Base-by-base conservation (phyloP, 2,113 vertebrate genomes). In the Amblyornis subalaris region DNA sequence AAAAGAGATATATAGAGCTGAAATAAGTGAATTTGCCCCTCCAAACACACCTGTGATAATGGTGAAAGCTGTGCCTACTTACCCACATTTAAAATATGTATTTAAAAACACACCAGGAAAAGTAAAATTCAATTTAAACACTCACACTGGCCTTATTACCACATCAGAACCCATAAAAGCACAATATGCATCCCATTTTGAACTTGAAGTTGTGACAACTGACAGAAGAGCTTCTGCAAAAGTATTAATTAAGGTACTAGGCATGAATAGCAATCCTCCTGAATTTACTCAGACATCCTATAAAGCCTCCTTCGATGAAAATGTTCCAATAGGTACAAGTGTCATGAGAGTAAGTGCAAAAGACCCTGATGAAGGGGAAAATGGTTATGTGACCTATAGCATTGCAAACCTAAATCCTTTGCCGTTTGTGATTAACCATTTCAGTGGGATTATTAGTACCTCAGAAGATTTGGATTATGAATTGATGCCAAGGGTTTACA, bases 331-430 rank as follows among this genome's bases (percentile, higher is more conserved):
- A 54, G 99, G 99, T 76, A 99, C 98, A 1, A 98, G 98, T 40
- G 98, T 99, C 62, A 64, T 99, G 81, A 98, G 96, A 6, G 98
- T 99, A 47, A 99, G 96, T 79, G 99, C 99, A 19, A 97, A 96
- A 9, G 99, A 99, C 96, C 97, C 98, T 2, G 99, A 99, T 70
- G 98, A 97, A 80, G 99, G 99, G 2, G 99, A 99, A 91, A 99
- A 99, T 18, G 99, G 99, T 40, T 99, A 99, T 12, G 99, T 99
- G 86, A 99, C 99, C 10, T 99, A 99, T 91, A 99, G 98, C 91
- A 99, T 99, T 57, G 98, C 99, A 64, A 99, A 99, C 70, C 38
- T 98, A 38, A 98, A 96, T 95, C 98, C 97, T 12, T 98, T 99
- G 91, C 99, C 99, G 0, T 99, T 99, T 94, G 98, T 97, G 65